phyloP scores from a whole-genome alignment of 2,797 vertebrate species.

The Gymnothorax reevesii region DNA sequence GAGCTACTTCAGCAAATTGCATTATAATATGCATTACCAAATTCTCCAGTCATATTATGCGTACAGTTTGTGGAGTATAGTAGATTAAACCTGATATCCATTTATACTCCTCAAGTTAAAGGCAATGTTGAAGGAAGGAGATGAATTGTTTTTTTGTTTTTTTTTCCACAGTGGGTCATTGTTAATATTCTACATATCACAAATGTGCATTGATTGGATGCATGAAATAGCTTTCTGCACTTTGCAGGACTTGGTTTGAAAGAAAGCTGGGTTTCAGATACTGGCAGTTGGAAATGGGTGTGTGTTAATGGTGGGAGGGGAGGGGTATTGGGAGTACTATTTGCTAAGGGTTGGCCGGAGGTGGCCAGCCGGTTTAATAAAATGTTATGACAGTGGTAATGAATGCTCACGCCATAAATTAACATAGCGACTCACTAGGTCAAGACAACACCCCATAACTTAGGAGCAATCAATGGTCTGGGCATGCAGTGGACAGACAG shows the following conservation, averaged over 20 bases:
- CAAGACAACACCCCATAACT: slow-evolving; percentile 28
- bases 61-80: too few relatives aligned
- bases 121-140: neutral
- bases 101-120: neutral
- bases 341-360: slow-evolving; percentile 11
- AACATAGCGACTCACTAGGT: slow-evolving; percentile 6
- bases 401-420: slow-evolving; percentile 20
- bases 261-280: neutral
- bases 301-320: neutral
- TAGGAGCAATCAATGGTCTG: slow-evolving; percentile 21
- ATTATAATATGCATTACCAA: slow-evolving; percentile 32
- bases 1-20: slow-evolving; percentile 43
- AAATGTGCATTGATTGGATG: neutral
- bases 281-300: neutral
- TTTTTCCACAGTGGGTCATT: neutral
- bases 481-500: slow-evolving; percentile 25
- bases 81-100: too few relatives aligned
- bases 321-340: neutral
- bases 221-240: neutral
- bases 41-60: neutral
- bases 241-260: neutral
- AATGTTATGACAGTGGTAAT: slow-evolving; percentile 30
- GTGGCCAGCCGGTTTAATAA: slow-evolving; percentile 32
- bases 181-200: neutral
- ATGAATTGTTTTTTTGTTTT: neutral